Conservation (phyloP, 2,888 invertebrate species). For the Chymomyza fuscimana region DNA sequence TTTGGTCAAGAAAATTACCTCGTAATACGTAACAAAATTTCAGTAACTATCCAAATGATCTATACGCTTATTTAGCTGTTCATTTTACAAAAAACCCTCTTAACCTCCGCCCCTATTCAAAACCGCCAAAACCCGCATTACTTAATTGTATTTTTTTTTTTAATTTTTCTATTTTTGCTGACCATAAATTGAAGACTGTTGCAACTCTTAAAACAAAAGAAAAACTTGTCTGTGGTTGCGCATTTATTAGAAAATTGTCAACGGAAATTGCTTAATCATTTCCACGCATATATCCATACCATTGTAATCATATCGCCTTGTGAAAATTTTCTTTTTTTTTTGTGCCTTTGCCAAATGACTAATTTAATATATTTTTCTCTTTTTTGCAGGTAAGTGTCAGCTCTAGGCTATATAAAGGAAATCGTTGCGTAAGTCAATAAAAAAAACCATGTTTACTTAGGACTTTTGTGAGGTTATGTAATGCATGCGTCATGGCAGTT, state of each 20-base stretch:
- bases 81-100: not conserved
- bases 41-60: too few relatives aligned
- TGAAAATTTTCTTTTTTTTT: constrained; percentile 33
- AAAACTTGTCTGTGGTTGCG: not conserved
- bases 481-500: constrained; percentile 30
- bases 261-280: constrained; percentile 68
- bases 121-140: not conserved
- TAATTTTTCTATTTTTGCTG: not conserved
- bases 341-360: constrained; percentile 42
- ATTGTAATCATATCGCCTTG: constrained; percentile 46
- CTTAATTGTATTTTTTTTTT: not conserved
- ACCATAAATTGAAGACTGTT: not conserved
- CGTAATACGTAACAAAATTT: too few relatives aligned
- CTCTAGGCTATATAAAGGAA: constrained; percentile 40
- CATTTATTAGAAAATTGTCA: constrained; percentile 40
- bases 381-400: constrained; percentile 58
- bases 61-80: too few relatives aligned
- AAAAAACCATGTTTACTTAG: constrained; percentile 63
- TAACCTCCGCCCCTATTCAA: not conserved
- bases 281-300: constrained; percentile 44
- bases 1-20: too few relatives aligned
- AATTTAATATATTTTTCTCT: constrained; percentile 39
- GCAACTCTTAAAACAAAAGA: not conserved
- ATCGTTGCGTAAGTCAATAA: constrained; percentile 68
- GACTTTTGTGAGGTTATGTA: constrained; percentile 44